phyloP scores from a whole-genome alignment of 1,140 invertebrate species.

The Lethrus apterus region DNA sequence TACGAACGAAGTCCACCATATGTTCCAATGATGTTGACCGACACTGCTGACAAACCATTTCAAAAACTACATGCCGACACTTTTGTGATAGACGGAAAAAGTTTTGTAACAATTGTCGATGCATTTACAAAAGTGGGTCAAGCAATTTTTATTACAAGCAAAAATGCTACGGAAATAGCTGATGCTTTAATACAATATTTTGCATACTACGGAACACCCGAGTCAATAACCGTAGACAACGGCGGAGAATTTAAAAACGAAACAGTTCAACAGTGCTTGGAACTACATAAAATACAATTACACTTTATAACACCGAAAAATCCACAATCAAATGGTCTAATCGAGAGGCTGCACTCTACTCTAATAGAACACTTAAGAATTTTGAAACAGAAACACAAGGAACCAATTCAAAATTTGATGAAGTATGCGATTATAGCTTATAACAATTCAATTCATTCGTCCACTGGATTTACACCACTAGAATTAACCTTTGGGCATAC shows the following conservation, averaged over 20 bases:
- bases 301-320: neutral
- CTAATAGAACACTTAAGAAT: neutral
- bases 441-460: neutral
- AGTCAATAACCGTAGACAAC: neutral
- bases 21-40: too few relatives aligned
- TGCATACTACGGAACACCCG: neutral
- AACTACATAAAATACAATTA: neutral
- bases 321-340: neutral
- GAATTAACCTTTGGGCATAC: neutral
- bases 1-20: too few relatives aligned
- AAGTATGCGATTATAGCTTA: neutral
- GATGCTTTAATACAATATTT: neutral
- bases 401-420: too few relatives aligned
- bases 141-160: too few relatives aligned
- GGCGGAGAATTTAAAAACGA: neutral
- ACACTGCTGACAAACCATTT: too few relatives aligned
- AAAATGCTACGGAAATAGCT: too few relatives aligned
- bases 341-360: neutral
- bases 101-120: too few relatives aligned
- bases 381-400: too few relatives aligned
- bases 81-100: too few relatives aligned
- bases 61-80: too few relatives aligned
- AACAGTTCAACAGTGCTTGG: neutral
- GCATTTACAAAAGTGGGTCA: too few relatives aligned
- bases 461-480: neutral